Percentiles rank a stretch among this genome's conserved stretches.
These are phyloP conservation scores for Chironomus striatipennis DNA, from an alignment of 1,140 invertebrate genomes.

Conservation along the genomic window DNA sequence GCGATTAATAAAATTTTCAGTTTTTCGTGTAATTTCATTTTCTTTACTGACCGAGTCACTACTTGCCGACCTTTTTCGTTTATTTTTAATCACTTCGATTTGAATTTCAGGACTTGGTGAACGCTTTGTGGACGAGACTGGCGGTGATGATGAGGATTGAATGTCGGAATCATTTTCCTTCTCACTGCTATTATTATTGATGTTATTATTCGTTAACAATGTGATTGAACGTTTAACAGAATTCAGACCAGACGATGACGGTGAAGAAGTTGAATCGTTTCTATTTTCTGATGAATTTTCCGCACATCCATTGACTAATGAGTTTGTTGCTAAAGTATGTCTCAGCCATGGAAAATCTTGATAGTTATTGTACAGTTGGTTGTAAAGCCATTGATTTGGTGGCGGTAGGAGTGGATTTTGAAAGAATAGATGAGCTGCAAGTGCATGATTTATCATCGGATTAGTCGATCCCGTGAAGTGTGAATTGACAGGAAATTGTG, in stretches of 20 bases:
- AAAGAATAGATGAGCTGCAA: slow-evolving; percentile 59
- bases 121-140: slow-evolving; percentile 36
- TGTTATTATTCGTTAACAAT: slow-evolving; percentile 36
- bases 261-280: slow-evolving; percentile 19
- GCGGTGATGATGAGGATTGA: slow-evolving; percentile 31
- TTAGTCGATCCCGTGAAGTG: slow-evolving; percentile 38
- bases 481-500: slow-evolving; percentile 22
- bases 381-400: slow-evolving; percentile 63
- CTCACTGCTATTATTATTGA: slow-evolving; percentile 35
- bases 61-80: not conserved
- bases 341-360: slow-evolving; percentile 51
- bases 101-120: slow-evolving; percentile 36
- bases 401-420: slow-evolving; percentile 61
- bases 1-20: not conserved
- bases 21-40: not conserved
- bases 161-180: slow-evolving; percentile 33
- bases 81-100: slow-evolving; percentile 29
- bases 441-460: slow-evolving; percentile 53
- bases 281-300: slow-evolving; percentile 16
- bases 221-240: slow-evolving; percentile 30
- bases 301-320: slow-evolving; percentile 22
- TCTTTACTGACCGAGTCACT: not conserved
- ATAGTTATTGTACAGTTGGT: slow-evolving; percentile 54
- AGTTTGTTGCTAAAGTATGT: slow-evolving; percentile 27
- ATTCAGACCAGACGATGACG: slow-evolving; percentile 18